Conservation (phyloP, 2,797 vertebrate genomes). For the Sus cebifrons region DNA sequence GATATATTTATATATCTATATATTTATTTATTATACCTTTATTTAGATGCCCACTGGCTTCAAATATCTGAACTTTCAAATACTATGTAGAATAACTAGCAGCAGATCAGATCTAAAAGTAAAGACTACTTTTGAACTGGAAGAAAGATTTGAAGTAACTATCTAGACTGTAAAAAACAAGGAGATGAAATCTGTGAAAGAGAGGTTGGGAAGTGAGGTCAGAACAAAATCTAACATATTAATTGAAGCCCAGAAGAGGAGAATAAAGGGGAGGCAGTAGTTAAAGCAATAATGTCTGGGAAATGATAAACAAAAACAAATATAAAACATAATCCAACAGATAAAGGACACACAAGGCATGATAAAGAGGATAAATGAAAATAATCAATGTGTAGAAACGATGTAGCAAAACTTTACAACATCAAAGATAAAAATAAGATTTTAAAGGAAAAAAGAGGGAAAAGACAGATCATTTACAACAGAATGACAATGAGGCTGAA, state of each 20-base stretch:
- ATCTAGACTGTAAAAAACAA: background rate
- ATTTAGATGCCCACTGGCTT: slow-evolving; percentile 45
- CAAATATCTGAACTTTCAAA: slow-evolving; percentile 50
- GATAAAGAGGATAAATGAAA: background rate
- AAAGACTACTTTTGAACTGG: slow-evolving; percentile 4
- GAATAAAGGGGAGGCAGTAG: slow-evolving; percentile 34
- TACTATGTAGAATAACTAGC: background rate
- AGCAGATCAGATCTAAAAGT: background rate
- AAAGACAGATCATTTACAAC: slow-evolving; percentile 15
- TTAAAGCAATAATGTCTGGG: slow-evolving; percentile 20
- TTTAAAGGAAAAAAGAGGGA: slow-evolving; percentile 36
- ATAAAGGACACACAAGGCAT: slow-evolving; percentile 12
- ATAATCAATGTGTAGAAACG: background rate
- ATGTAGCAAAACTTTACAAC: background rate
- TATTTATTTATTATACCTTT: background rate
- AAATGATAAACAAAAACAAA: slow-evolving; percentile 39
- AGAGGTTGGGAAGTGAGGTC: background rate
- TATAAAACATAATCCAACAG: background rate
- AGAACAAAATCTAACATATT: slow-evolving; percentile 22
- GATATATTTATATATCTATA: background rate
- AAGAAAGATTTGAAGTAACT: slow-evolving; percentile 57
- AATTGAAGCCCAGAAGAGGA: slow-evolving; percentile 13
- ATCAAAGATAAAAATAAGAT: slow-evolving; percentile 9
- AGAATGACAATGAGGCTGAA: background rate
- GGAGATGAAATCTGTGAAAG: background rate